Evolutionary conservation across 2,797 vertebrate genomes (phyloP).

Genomic region (Hydrolagus colliei): DNA sequence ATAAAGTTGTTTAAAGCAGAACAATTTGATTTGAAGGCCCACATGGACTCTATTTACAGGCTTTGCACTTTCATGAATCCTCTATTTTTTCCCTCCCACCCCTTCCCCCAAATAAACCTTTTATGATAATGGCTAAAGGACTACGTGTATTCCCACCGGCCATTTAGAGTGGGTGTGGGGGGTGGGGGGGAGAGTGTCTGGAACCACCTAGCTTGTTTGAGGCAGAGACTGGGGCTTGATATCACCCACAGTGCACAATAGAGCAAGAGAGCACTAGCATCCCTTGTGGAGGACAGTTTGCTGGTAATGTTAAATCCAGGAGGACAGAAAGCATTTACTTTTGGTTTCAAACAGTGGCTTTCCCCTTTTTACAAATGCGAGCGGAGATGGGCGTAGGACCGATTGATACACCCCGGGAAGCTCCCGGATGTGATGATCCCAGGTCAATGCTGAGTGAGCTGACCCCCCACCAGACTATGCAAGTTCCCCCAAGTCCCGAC

Average conservation of each 20-base stretch:
- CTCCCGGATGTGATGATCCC: not conserved
- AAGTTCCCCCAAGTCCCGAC: no score
- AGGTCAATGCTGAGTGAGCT: not conserved
- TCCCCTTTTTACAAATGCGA: slow-evolving; percentile 1
- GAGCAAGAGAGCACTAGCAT: not conserved
- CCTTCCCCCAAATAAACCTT: slow-evolving; percentile 8
- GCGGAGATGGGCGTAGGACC: not conserved
- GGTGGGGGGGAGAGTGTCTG: not conserved
- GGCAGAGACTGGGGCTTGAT: slow-evolving; percentile 10
- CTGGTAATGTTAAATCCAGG: slow-evolving; percentile 21
- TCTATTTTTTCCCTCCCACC: not conserved
- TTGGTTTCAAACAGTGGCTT: slow-evolving; percentile 23
- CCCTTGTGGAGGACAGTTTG: not conserved
- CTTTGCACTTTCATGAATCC: slow-evolving; percentile 7
- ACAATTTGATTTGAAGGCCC: slow-evolving; percentile 14
- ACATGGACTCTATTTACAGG: slow-evolving; percentile 12
- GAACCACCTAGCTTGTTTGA: not conserved
- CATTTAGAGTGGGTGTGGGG: not conserved
- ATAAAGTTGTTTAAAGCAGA: slow-evolving; percentile 26
- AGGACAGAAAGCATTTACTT: slow-evolving; percentile 10
- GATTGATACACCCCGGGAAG: not conserved
- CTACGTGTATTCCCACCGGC: not conserved
- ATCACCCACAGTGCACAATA: slow-evolving; percentile 27
- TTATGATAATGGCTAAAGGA: slow-evolving; percentile 23
- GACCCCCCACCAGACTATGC: no score